Percentiles rank a stretch among this genome's conserved stretches.
phyloP scores from a whole-genome alignment of 2,888 invertebrate species.

The Drosophila kuntzei region DNA sequence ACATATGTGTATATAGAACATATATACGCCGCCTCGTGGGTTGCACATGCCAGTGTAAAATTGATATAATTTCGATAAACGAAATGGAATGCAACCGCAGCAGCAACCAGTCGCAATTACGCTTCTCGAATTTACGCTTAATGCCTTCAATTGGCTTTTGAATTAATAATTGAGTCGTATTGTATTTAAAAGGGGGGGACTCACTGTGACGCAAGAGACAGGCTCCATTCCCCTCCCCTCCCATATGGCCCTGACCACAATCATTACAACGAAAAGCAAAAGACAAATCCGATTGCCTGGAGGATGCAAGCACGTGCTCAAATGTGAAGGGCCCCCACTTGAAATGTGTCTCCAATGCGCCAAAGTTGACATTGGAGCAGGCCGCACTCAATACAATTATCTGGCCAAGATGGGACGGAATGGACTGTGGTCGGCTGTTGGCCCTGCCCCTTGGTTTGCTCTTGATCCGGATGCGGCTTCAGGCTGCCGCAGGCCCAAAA shows the following conservation, averaged over 20 bases:
- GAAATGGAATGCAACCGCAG: slow-evolving; percentile 69
- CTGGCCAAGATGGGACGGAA: slow-evolving; percentile 25
- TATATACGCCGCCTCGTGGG: slow-evolving; percentile 9
- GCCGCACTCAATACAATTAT: slow-evolving; percentile 46
- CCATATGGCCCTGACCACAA: slow-evolving; percentile 12
- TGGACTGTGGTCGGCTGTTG: neutral
- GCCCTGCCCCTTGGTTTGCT: slow-evolving; percentile 11
- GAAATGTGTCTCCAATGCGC: slow-evolving; percentile 58
- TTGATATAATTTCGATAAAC: slow-evolving; percentile 79
- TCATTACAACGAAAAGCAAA: slow-evolving; percentile 20
- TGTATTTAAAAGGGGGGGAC: slow-evolving; percentile 46
- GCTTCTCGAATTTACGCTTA: slow-evolving; percentile 75
- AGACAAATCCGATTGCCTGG: slow-evolving; percentile 43
- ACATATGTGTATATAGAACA: neutral
- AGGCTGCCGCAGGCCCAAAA: slow-evolving; percentile 34
- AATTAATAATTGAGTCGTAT: slow-evolving; percentile 77
- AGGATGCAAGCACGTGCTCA: slow-evolving; percentile 54
- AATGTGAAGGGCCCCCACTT: slow-evolving; percentile 49
- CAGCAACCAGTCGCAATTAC: slow-evolving; percentile 60
- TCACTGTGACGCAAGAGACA: slow-evolving; percentile 39
- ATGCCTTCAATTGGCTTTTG: slow-evolving; percentile 80
- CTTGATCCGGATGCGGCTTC: slow-evolving; percentile 32
- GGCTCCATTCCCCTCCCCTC: neutral
- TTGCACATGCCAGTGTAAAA: slow-evolving; percentile 48
- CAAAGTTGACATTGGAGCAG: slow-evolving; percentile 72